Base-by-base conservation (phyloP, 2,113 vertebrate species). In the Calidris pugnax region DNA sequence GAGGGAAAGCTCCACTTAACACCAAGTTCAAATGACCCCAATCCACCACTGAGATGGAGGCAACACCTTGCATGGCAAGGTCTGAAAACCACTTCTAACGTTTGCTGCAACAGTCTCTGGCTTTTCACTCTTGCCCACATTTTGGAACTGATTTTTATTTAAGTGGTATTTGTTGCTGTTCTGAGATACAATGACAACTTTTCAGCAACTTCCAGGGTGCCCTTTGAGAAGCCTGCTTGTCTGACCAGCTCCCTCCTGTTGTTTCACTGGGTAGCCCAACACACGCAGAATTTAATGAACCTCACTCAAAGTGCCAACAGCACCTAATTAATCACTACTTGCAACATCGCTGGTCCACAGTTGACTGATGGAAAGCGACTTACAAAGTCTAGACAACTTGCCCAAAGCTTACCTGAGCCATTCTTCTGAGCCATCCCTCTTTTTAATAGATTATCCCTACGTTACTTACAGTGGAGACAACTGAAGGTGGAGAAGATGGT, bases 11-110 rank as follows among this genome's bases (percentile, higher is more conserved):
- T 26, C 7, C 48, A 63, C 35, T 60, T 35, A 83, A 59, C 17
- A 39, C 21, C 15, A 2, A 0, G 0, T n/a, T 57, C 10, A 14
- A 60, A 57, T 4, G 14, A 12, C 48, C n/a, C 24, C 37, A 86
- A 45, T 3, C 13, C 4, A 3, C 20, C 0, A 0, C 7, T 12
- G 39, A 64, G 21, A 39, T 14, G 10, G 5, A 0, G 0, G 20
- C 0, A 0, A 26, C 8, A 27, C 33, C 72, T 85, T 12, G 39
- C 47, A 76, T 1, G 3, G 39, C 12, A 35, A 20, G 8, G 26
- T n/a, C 37, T 87, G 56, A 60, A 94, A 76, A 30, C 3, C 4
- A 0, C 2, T 84, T 86, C 47, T 56, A 55, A 84, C 20, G 30
- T 43, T 27, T 62, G 21, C 41, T 68, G 26, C 28, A 74, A 50